A percentile compares a stretch with the other conserved stretches of the same genome.
phyloP scores from a whole-genome alignment of 1,140 invertebrate species.

The Orchestia grillus region DNA sequence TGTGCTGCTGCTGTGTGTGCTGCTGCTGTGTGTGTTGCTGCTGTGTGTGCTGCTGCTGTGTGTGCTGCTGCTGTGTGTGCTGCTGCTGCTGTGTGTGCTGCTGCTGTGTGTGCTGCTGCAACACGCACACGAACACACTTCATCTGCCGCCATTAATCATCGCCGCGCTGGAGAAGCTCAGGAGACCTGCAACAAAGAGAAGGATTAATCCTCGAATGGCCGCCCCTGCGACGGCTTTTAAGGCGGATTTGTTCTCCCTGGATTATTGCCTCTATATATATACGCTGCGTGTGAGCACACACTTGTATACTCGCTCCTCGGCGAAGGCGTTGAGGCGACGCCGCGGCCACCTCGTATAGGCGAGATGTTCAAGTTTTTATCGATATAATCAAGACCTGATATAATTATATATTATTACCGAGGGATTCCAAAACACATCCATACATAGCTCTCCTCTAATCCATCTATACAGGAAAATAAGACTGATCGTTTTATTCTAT shows the following conservation, averaged over 20 bases:
- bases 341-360: background rate
- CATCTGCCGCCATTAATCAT: background rate
- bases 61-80: background rate
- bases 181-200: background rate
- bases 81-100: background rate
- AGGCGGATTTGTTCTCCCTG: background rate
- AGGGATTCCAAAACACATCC: background rate
- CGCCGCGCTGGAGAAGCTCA: background rate
- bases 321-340: background rate
- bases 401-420: background rate
- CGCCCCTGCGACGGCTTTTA: background rate
- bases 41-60: background rate
- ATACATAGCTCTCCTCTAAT: background rate
- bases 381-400: no score
- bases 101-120: background rate
- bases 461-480: background rate
- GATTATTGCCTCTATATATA: background rate
- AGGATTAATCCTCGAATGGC: background rate
- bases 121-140: background rate
- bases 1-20: background rate
- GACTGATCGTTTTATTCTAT: background rate
- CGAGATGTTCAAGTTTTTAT: background rate
- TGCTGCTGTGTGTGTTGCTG: background rate
- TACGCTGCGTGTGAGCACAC: no score
- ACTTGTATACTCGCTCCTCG: background rate